Evolutionary conservation across 2,888 invertebrate genomes (phyloP).

Genomic region (Sthenelais limicola): DNA sequence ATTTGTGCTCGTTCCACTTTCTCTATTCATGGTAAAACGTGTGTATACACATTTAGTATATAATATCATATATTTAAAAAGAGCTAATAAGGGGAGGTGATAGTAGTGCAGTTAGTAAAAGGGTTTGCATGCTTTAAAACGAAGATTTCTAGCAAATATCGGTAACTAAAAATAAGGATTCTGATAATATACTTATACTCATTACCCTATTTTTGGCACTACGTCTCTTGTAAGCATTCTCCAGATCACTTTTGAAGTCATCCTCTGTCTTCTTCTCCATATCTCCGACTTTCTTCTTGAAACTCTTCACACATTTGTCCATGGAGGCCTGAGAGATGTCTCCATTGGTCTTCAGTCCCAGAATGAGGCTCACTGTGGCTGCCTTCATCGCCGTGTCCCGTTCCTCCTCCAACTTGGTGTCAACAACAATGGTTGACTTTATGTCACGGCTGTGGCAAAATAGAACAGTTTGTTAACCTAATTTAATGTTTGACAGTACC

Average conservation of each 20-base stretch:
- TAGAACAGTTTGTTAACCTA: no score
- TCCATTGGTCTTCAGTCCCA: slow-evolving; percentile 61
- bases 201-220: slow-evolving; percentile 66
- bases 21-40: no score
- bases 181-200: slow-evolving; percentile 6
- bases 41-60: no score
- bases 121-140: no score
- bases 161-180: no score
- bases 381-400: slow-evolving; percentile 61
- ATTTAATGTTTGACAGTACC: no score
- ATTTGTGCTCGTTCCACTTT: no score
- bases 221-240: slow-evolving; percentile 60
- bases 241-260: slow-evolving; percentile 53
- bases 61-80: no score
- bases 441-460: slow-evolving; percentile 65
- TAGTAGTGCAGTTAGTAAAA: no score
- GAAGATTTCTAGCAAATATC: no score
- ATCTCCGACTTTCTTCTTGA: slow-evolving; percentile 52
- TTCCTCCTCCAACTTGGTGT: slow-evolving; percentile 66
- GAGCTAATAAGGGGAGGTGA: no score
- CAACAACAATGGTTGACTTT: slow-evolving; percentile 60
- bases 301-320: slow-evolving; percentile 53
- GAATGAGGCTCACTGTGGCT: slow-evolving; percentile 57
- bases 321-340: slow-evolving; percentile 59
- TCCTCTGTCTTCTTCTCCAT: slow-evolving; percentile 55